These are phyloP conservation scores for Carlito syrichta DNA, from an alignment of 2,113 vertebrate species.

Conservation along the genomic window DNA sequence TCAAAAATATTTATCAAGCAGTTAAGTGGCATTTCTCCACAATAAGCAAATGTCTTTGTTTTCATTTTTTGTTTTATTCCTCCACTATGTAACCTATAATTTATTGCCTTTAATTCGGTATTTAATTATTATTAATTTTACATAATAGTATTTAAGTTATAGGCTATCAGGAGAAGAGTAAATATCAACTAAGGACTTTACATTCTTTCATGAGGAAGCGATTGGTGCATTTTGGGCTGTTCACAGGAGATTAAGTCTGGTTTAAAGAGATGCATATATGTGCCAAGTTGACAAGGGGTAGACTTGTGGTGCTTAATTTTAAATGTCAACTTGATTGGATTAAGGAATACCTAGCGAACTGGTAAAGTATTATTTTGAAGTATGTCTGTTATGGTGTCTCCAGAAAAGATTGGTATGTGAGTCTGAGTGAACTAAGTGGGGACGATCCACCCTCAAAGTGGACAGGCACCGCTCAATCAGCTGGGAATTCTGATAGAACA, in stretches of 20 bases:
- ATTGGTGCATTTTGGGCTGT: background rate
- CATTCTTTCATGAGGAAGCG: background rate
- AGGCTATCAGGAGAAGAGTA: background rate
- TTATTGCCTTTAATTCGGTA: background rate
- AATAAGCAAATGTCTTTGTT: background rate
- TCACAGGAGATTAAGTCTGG: background rate
- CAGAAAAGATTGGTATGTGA: too few relatives aligned
- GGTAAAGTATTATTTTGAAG: background rate
- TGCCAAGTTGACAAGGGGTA: background rate
- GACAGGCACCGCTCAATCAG: background rate
- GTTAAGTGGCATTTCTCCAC: background rate
- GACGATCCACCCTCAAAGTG: background rate
- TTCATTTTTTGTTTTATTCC: background rate
- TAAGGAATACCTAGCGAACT: background rate
- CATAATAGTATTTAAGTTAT: background rate
- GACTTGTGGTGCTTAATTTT: background rate
- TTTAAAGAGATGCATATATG: background rate
- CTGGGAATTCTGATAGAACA: background rate
- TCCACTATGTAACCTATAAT: background rate
- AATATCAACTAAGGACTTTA: background rate
- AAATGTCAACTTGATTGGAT: background rate
- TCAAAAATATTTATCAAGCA: slow-evolving; percentile 19
- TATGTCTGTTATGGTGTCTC: background rate
- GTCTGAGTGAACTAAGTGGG: background rate
- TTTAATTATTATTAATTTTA: background rate